These are phyloP conservation scores for Euwallacea fornicatus DNA, from an alignment of 1,140 invertebrate genomes.

Conservation along the genomic window DNA sequence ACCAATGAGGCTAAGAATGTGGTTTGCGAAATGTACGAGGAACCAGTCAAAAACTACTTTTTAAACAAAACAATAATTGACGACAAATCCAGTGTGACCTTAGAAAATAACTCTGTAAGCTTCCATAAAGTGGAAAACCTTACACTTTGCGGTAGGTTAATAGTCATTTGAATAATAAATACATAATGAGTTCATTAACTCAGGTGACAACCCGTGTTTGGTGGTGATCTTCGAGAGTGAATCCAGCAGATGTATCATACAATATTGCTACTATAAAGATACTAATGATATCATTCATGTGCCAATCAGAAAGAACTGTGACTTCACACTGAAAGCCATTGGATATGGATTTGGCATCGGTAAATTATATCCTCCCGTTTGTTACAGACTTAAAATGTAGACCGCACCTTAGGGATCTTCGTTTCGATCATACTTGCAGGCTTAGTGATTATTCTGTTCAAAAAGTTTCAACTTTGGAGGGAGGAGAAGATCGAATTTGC, in stretches of 20 bases:
- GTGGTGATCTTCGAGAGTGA: background rate
- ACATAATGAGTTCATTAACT: no score
- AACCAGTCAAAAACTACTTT: no score
- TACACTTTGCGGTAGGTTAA: no score
- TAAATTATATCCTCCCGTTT: background rate
- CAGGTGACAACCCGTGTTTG: no score
- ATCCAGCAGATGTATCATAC: slow-evolving; percentile 8
- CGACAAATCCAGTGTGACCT: no score
- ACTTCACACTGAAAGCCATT: background rate
- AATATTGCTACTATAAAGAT: slow-evolving; percentile 27
- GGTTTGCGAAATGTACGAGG: no score
- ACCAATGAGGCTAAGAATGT: background rate
- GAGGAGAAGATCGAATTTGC: slow-evolving; percentile 39
- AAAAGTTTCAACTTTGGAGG: slow-evolving; percentile 30
- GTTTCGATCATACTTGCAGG: slow-evolving; percentile 19
- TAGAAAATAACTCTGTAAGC: no score
- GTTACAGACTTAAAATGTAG: no score
- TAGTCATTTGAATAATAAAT: no score
- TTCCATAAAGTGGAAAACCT: no score
- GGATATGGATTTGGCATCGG: slow-evolving; percentile 4
- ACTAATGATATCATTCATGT: slow-evolving; percentile 18
- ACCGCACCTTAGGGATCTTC: background rate
- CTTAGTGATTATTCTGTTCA: slow-evolving; percentile 17
- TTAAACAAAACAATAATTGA: no score
- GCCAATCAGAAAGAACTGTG: slow-evolving; percentile 4